Conservation (phyloP, 2,797 vertebrate genomes). For the Myotis myotis region DNA sequence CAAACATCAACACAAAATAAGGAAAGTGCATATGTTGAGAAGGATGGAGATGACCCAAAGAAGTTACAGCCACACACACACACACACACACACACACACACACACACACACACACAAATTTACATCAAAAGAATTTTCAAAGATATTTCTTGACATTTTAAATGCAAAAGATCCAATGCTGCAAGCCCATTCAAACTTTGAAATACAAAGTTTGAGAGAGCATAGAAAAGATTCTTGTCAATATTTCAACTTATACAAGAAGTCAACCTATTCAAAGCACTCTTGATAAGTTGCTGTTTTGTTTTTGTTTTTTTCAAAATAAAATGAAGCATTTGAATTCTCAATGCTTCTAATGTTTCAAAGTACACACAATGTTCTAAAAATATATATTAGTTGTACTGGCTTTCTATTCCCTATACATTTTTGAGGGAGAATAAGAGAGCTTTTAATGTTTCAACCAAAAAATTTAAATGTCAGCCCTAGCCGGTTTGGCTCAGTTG, state of each 20-base stretch:
- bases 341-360: slow-evolving; percentile 18
- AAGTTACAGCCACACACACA: background rate
- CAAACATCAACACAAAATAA: background rate
- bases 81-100: too few relatives aligned
- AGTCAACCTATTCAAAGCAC: background rate
- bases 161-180: background rate
- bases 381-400: background rate
- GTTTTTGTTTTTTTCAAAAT: background rate
- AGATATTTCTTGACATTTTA: background rate
- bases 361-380: background rate
- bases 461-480: background rate
- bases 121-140: background rate
- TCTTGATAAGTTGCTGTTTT: background rate
- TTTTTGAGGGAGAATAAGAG: background rate
- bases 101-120: too few relatives aligned
- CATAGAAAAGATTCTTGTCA: background rate
- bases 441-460: background rate
- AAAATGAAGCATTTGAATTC: background rate
- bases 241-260: background rate
- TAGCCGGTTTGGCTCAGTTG: too few relatives aligned
- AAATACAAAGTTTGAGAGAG: background rate
- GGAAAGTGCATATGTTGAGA: background rate
- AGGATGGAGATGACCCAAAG: background rate
- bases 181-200: background rate
- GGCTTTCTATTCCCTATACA: background rate